Conservation (phyloP, 2,888 invertebrate species). For the Papilio protenor region DNA sequence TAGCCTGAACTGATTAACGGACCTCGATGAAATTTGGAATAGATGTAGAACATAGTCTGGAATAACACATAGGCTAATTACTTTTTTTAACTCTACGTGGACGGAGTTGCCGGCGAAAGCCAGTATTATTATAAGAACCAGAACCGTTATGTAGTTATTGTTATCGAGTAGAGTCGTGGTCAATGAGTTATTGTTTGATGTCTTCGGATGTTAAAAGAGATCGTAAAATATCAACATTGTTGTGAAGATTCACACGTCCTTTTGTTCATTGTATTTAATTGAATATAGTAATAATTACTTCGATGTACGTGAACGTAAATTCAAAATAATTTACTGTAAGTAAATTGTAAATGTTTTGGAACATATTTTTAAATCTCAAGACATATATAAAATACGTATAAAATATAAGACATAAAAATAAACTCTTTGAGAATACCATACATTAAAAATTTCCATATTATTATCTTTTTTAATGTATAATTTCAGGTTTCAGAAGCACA, state of each 20-base stretch:
- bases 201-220: conserved; percentile 21
- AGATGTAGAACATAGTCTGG: too few relatives aligned
- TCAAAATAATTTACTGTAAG: not conserved
- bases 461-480: not conserved
- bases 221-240: conserved; percentile 23
- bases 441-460: not conserved
- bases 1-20: too few relatives aligned
- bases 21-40: too few relatives aligned
- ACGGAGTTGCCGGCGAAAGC: too few relatives aligned
- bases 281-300: conserved; percentile 20
- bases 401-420: not conserved
- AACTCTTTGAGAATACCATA: not conserved
- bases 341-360: not conserved
- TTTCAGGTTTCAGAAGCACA: conserved; percentile 85
- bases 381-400: not conserved
- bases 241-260: conserved; percentile 13
- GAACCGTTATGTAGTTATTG: not conserved
- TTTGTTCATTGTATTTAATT: conserved; percentile 11
- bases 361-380: not conserved
- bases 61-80: too few relatives aligned
- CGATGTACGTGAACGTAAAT: not conserved
- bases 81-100: too few relatives aligned
- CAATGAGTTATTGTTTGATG: conserved; percentile 16
- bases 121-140: not conserved
- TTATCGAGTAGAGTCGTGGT: not conserved